Percentiles rank a stretch among this genome's conserved stretches.
Conservation (phyloP, 2,888 invertebrate genomes). For the Athalia circularis region DNA sequence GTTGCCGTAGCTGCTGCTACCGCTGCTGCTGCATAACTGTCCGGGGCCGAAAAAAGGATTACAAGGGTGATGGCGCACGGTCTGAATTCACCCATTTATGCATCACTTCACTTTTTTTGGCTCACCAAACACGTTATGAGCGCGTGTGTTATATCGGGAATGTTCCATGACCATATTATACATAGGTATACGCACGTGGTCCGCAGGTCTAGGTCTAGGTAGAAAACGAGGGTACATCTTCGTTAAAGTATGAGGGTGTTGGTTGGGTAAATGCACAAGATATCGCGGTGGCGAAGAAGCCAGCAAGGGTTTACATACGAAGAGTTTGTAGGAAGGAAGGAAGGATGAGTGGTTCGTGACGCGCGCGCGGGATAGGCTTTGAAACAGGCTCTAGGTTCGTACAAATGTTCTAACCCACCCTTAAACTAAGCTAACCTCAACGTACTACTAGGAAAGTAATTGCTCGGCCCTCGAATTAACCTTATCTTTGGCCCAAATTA, state of each 20-base stretch:
- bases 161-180: too few relatives aligned
- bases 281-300: neutral
- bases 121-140: too few relatives aligned
- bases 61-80: too few relatives aligned
- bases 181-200: too few relatives aligned
- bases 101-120: too few relatives aligned
- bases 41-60: neutral
- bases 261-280: too few relatives aligned
- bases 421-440: slow-evolving; percentile 41
- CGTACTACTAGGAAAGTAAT: slow-evolving; percentile 40
- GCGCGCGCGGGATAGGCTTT: neutral
- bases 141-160: too few relatives aligned
- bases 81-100: too few relatives aligned
- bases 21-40: neutral
- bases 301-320: slow-evolving; percentile 6
- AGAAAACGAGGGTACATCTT: too few relatives aligned
- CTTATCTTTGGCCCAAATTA: slow-evolving; percentile 40
- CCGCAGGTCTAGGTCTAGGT: too few relatives aligned
- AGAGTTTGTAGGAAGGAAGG: slow-evolving; percentile 33
- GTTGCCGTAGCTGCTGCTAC: neutral
- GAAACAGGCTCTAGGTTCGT: slow-evolving; percentile 22
- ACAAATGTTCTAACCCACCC: slow-evolving; percentile 25
- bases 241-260: too few relatives aligned
- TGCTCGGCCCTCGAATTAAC: slow-evolving; percentile 37
- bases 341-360: slow-evolving; percentile 40